Evolutionary conservation across 2,888 invertebrate species (phyloP).

Genomic region (Agrochola litura): DNA sequence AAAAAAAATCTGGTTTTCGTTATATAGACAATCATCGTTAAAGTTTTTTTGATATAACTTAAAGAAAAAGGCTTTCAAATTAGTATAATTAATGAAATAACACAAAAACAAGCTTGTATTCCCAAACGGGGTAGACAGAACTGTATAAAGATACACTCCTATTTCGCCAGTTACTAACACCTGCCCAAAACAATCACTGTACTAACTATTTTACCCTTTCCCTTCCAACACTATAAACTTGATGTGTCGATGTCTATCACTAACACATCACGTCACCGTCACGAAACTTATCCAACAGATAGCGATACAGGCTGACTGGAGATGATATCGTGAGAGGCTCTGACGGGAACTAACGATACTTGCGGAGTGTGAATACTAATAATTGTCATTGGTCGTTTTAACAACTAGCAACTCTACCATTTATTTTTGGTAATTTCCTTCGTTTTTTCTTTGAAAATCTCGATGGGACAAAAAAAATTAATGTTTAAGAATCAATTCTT

Average conservation of each 20-base stretch:
- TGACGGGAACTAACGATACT: background rate
- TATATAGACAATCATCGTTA: too few species aligned
- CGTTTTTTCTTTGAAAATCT: background rate
- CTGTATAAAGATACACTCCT: background rate
- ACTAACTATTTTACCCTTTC: background rate
- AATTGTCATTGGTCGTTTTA: background rate
- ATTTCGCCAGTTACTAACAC: background rate
- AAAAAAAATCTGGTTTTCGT: too few species aligned
- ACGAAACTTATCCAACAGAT: constrained; percentile 1
- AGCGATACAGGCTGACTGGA: background rate
- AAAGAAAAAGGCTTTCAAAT: background rate
- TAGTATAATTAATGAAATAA: background rate
- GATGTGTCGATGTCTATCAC: constrained; percentile 15
- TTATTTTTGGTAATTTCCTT: too few species aligned
- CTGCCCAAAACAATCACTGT: background rate
- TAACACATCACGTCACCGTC: background rate
- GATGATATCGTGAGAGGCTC: background rate
- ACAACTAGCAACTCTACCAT: background rate
- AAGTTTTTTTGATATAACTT: too few species aligned
- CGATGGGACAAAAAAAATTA: background rate
- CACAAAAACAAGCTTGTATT: background rate
- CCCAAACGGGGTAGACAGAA: background rate
- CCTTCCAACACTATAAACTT: background rate
- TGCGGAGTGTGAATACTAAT: background rate
- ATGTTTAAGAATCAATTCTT: background rate